Evolutionary conservation across 2,113 vertebrate genomes (phyloP).

Genomic region (Rattus norvegicus): GRCr8 NC_086022.1:155163001-155163500

Average conservation of each 20-base stretch:
- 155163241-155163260: background rate
- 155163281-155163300: background rate
- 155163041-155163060: too few relatives aligned
- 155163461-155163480: constrained; percentile 32
- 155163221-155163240: background rate
- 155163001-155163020: background rate
- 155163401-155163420: background rate
- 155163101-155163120: too few relatives aligned
- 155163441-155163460: background rate
- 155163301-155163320: too few relatives aligned
- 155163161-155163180: background rate
- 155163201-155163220: background rate
- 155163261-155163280: background rate
- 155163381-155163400: background rate
- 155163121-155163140: too few relatives aligned
- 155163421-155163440: background rate
- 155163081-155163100: too few relatives aligned
- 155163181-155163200: background rate
- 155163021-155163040: background rate
- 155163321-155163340: background rate
- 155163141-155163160: background rate
- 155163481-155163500: constrained; percentile 18
- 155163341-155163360: background rate
- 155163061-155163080: too few relatives aligned
- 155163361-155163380: too few relatives aligned